Evolutionary conservation across 2,888 invertebrate species (phyloP), one percentile per base, ranked within the genome.

Genomic region (Hipparchia sbordonii): DNA sequence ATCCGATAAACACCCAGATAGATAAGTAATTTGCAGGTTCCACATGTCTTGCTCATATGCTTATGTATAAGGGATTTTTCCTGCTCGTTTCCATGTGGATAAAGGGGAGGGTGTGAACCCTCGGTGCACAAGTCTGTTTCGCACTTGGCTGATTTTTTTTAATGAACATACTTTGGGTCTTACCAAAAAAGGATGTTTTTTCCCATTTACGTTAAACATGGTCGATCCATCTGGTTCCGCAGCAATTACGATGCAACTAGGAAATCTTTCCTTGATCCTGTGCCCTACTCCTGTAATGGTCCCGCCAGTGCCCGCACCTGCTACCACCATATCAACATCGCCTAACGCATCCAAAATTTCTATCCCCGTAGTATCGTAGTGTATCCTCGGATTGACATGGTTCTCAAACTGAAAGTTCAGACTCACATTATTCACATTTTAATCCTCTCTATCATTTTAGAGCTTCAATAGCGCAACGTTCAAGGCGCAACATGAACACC

Each of bases 291-390:
- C 99, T 39, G 96, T 95, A 12, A 98, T 94, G 0, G 99, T 98
- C 3, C 99, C 99, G 0, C 98, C 98, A 0, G 98, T 98, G 9
- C 99, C 99, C 6, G 98, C 97, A 12, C 97, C 96, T 39, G 92
- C 85, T 61, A 97, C 95, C 70, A 98, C 89, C 95, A 98, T 96
- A 87, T 98, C 98, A 12, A 98, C 89, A 82, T 95, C 96, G 76
- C 96, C 95, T 45, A 89, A 77, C 0, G 85, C 83, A 76, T 96
- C 95, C 62, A 98, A 91, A 79, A 99, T 98, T 94, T 99, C 99
- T 76, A 95, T 96, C 0, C 96, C 98, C 1, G 99, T 99, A 63
- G 95, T 95, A 82, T 99, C 98, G 85, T 98, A 99, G 89, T 99
- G 99, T 6, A 98, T 97, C 79, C 98, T 86, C 0, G 99, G 98